Evolutionary conservation across 2,888 invertebrate species (phyloP).

Genomic region (Chrysolina haemoptera): DNA sequence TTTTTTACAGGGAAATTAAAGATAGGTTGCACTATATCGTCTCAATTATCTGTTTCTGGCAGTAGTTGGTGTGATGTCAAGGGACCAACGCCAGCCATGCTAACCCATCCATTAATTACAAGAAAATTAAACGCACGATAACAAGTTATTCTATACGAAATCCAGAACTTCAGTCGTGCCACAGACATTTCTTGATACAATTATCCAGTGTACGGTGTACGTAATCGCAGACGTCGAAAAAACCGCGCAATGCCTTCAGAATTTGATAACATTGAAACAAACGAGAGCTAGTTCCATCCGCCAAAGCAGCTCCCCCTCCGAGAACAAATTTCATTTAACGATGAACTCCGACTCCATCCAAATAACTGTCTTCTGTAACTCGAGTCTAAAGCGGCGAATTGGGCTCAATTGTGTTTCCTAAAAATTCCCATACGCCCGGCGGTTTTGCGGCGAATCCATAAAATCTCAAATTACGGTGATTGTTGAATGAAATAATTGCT

Average conservation of each 20-base stretch:
- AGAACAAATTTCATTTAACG: slow-evolving; percentile 37
- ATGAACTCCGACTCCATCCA: slow-evolving; percentile 36
- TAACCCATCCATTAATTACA: too few relatives aligned
- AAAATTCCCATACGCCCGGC: slow-evolving; percentile 44
- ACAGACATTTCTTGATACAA: too few relatives aligned
- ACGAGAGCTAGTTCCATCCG: slow-evolving; percentile 4
- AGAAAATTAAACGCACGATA: too few relatives aligned
- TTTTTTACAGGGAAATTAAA: too few relatives aligned
- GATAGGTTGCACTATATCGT: too few relatives aligned
- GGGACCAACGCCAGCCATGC: too few relatives aligned
- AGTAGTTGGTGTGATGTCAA: too few relatives aligned
- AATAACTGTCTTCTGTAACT: slow-evolving; percentile 45
- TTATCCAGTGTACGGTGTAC: neutral
- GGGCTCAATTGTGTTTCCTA: slow-evolving; percentile 36
- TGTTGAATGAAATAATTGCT: slow-evolving; percentile 42
- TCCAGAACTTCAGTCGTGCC: too few relatives aligned
- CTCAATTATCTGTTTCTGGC: too few relatives aligned
- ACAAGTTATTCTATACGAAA: too few relatives aligned
- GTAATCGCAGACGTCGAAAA: neutral
- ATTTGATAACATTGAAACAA: slow-evolving; percentile 17
- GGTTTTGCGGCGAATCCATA: slow-evolving; percentile 41
- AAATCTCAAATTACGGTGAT: slow-evolving; percentile 46
- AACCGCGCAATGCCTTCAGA: neutral
- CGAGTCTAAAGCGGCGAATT: slow-evolving; percentile 34
- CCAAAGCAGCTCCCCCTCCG: slow-evolving; percentile 9